phyloP scores from a whole-genome alignment of 2,797 vertebrate species.

The Rhinatrema bivittatum region DNA sequence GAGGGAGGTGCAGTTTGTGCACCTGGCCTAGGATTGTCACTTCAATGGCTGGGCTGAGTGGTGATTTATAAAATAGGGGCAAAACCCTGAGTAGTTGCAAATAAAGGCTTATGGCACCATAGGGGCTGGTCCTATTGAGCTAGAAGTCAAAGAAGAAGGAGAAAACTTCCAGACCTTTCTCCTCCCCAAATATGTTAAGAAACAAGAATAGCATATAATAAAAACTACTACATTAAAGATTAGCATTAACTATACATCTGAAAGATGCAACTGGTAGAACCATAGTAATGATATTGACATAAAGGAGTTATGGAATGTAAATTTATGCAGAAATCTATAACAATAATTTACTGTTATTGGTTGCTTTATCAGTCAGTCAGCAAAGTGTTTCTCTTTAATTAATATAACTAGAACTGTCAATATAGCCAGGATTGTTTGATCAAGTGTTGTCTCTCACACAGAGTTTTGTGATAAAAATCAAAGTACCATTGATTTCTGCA shows the following conservation, averaged over 20 bases:
- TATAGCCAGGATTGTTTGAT: slow-evolving; percentile 55
- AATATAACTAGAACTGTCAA: slow-evolving; percentile 71
- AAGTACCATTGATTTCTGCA: slow-evolving; percentile 57
- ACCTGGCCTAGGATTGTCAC: no score
- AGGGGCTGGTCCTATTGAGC: no score
- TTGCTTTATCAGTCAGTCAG: slow-evolving; percentile 56
- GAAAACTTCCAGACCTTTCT: no score
- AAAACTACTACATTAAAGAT: no score
- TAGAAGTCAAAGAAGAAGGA: no score
- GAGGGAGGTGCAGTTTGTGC: no score
- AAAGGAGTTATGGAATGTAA: slow-evolving; percentile 7
- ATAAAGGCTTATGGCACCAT: no score
- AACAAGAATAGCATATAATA: no score
- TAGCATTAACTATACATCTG: slow-evolving; percentile 1
- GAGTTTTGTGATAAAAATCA: slow-evolving; percentile 70
- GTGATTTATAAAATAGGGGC: no score
- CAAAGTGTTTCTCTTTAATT: slow-evolving; percentile 73
- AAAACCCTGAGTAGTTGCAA: no score
- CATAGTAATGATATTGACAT: not conserved
- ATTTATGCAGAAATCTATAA: not conserved
- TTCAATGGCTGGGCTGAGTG: no score
- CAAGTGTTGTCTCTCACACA: slow-evolving; percentile 63
- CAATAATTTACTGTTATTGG: slow-evolving; percentile 52
- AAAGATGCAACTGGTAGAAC: not conserved
- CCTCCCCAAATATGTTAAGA: no score